Evolutionary conservation across 1,140 invertebrate genomes (phyloP).

Genomic region (Macrosteles quadrilineatus): DNA sequence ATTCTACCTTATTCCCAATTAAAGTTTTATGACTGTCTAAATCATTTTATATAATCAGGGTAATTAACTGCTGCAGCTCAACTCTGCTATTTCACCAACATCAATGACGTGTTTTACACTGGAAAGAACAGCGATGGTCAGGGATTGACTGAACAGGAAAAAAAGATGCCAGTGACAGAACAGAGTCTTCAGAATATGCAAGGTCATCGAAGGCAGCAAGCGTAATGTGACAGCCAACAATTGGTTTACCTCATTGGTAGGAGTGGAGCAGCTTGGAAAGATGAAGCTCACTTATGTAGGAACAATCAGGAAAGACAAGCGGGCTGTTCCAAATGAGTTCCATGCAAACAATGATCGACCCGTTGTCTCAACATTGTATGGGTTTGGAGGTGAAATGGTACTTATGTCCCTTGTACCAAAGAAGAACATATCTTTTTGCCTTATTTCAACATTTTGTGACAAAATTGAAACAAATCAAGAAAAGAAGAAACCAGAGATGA

Average conservation of each 20-base stretch:
- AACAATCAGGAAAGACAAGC: constrained; percentile 53
- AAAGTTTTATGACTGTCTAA: too few relatives aligned
- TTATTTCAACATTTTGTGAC: constrained; percentile 44
- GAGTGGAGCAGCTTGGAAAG: constrained; percentile 38
- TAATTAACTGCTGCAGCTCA: too few relatives aligned
- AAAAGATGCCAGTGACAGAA: neutral
- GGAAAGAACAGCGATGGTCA: constrained; percentile 21
- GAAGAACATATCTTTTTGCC: constrained; percentile 41
- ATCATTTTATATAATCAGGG: too few relatives aligned
- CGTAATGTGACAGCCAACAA: constrained; percentile 33
- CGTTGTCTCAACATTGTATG: constrained; percentile 28
- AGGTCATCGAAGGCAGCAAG: neutral
- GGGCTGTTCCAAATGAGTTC: neutral
- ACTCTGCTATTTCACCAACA: too few relatives aligned
- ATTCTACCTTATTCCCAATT: too few relatives aligned
- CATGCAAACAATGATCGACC: neutral
- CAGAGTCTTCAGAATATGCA: constrained; percentile 6
- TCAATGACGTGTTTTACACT: too few relatives aligned
- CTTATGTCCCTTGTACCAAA: constrained; percentile 44
- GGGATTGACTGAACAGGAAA: constrained; percentile 16
- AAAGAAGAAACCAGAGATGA: constrained; percentile 45
- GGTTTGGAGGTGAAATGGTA: constrained; percentile 41
- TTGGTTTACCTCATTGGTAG: constrained; percentile 32
- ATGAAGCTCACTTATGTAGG: constrained; percentile 34
- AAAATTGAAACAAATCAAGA: constrained; percentile 30